These are phyloP conservation scores for Stigmatopora nigra DNA, from an alignment of 2,113 vertebrate genomes.

Conservation along the genomic window DNA sequence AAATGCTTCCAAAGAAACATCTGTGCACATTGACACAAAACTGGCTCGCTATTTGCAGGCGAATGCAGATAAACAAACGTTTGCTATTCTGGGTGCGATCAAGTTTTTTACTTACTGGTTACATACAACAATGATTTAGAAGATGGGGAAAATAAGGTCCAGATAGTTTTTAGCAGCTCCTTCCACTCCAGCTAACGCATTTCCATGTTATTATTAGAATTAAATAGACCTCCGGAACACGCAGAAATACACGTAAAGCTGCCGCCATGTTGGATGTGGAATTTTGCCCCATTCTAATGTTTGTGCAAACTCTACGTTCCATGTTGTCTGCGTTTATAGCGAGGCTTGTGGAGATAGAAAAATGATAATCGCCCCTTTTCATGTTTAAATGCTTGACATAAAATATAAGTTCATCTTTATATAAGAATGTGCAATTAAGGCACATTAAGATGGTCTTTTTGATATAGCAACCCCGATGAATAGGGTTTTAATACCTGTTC, in stretches of 20 bases:
- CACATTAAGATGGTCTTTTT: too few species aligned
- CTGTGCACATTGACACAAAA: neutral
- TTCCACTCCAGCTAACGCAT: neutral
- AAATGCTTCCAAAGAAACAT: neutral
- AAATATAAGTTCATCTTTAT: too few species aligned
- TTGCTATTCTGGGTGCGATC: neutral
- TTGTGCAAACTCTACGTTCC: too few species aligned
- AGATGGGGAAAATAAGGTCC: neutral
- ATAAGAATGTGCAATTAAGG: too few species aligned
- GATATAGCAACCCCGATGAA: too few species aligned
- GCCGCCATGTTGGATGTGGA: neutral
- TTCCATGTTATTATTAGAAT: neutral
- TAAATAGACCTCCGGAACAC: neutral
- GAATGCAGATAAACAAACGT: neutral
- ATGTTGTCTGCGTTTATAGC: too few species aligned
- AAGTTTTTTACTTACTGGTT: slow-evolving; percentile 2
- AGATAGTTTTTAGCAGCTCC: neutral
- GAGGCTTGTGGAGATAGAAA: too few species aligned
- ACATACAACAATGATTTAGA: neutral
- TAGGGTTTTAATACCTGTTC: too few species aligned
- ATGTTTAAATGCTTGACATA: too few species aligned
- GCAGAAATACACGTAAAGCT: neutral
- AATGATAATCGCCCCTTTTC: too few species aligned
- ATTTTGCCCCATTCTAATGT: neutral
- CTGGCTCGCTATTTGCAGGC: neutral